Evolutionary conservation across 2,888 invertebrate genomes (phyloP), one percentile per base, ranked within the genome.

Genomic region (Cyaniris semiargus): DNA sequence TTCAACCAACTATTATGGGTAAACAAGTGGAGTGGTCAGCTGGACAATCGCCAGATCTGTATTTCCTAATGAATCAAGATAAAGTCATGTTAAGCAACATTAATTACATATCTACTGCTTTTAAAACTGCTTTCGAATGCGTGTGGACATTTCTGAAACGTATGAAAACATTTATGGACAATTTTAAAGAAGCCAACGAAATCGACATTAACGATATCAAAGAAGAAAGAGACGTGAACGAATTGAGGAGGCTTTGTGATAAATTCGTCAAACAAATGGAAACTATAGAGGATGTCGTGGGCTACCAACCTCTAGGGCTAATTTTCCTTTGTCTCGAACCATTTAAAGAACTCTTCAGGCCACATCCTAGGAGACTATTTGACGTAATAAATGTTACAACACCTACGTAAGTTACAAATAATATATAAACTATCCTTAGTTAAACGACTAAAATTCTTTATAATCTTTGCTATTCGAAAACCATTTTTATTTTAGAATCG

Each of bases 1-100:
- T 97, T 3, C 96, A 96, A 95, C 98, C 98, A 0, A 95, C 96
- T 23, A 96, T 98, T 80, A 97, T 98, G 95, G 97, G 96, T 23
- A 96, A 97, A 84, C 95, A 96, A 84, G 97, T 97, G 82, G 96
- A 97, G 70, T 95, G 97, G 86, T 95, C 96, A 0, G 96, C 96
- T 77, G 97, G 97, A 1, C 93, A 95, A 44, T 95, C 97, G 0
- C 97, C 98, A 0, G 95, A 96, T 79, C 89, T 98, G 53, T 91
- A 94, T 66, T 96, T 95, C 82, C 95, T 97, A 76, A 92, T 98
- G 85, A 95, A 95, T 77, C 95, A 96, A 80, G 97, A 98, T 86
- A 90, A 92, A 75, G 83, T 91, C 31, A 90, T 97, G 85, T 83
- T 94, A 75, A 88, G 88, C 0, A 89, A 95, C 78, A 95, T 96